phyloP scores from a whole-genome alignment of 2,113 vertebrate genomes.

The Perca schrenkii region DNA sequence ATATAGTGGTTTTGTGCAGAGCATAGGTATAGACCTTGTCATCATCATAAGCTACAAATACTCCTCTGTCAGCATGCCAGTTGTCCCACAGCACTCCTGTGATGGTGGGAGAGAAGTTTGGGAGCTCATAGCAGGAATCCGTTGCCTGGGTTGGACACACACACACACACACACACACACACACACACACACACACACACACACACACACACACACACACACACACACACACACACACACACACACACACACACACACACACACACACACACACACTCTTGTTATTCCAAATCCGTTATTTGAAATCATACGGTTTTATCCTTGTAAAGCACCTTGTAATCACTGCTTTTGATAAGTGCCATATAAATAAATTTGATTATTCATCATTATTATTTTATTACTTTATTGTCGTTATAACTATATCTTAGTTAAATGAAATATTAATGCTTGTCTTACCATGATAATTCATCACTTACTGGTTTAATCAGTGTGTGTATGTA shows the following conservation, averaged over 20 bases:
- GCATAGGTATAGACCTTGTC: conserved; percentile 95
- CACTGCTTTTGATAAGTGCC: neutral
- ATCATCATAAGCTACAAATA: conserved; percentile 94
- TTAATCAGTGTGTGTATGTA: neutral
- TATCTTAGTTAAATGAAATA: neutral
- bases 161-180: conserved; percentile 16
- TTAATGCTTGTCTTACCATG: neutral
- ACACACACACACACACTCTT: conserved; percentile 21
- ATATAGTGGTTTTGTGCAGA: conserved; percentile 93
- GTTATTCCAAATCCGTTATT: neutral
- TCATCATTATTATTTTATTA: neutral
- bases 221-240: conserved; percentile 15
- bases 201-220: conserved; percentile 1
- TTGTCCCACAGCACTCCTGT: conserved; percentile 97
- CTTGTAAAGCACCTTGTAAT: neutral
- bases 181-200: neutral
- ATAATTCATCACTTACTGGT: neutral
- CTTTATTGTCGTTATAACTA: neutral
- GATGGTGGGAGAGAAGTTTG: conserved; percentile 93
- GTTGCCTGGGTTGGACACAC: conserved; percentile 82
- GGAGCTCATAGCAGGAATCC: conserved; percentile 90
- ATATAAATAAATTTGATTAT: neutral
- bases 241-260: neutral
- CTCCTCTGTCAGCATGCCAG: conserved; percentile 91
- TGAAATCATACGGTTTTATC: neutral